phyloP scores from a whole-genome alignment of 2,888 invertebrate genomes.

The Hydrotaea diabolus region DNA sequence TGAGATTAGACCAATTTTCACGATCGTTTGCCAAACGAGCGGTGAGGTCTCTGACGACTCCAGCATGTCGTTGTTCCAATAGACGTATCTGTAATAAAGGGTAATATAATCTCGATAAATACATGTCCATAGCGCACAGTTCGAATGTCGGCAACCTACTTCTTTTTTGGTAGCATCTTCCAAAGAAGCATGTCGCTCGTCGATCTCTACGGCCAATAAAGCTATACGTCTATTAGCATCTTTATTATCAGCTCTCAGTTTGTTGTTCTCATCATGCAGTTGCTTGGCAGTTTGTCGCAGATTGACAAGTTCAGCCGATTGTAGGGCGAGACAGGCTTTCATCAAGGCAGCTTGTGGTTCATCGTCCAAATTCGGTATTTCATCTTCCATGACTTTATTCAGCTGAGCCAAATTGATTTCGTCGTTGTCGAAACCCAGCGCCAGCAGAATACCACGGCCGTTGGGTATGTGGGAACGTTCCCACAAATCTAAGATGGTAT shows the following conservation, averaged over 20 bases:
- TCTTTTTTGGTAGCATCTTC: conserved; percentile 86
- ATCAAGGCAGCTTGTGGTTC: conserved; percentile 77
- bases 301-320: conserved; percentile 85
- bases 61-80: conserved; percentile 89
- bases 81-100: conserved; percentile 82
- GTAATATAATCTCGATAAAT: no score
- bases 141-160: conserved; percentile 61
- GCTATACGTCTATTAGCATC: conserved; percentile 92
- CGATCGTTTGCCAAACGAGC: conserved; percentile 87
- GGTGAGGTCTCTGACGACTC: conserved; percentile 87
- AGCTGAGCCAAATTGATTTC: conserved; percentile 84
- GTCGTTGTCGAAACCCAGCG: conserved; percentile 85
- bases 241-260: conserved; percentile 88
- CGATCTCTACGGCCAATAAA: conserved; percentile 93
- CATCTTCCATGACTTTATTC: conserved; percentile 86
- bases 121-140: neutral
- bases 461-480: conserved; percentile 86
- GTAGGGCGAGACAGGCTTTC: conserved; percentile 85
- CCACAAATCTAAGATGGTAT: conserved; percentile 87
- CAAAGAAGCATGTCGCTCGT: conserved; percentile 92
- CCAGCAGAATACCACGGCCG: conserved; percentile 85
- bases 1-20: conserved; percentile 85
- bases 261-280: conserved; percentile 88
- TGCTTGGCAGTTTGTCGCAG: conserved; percentile 85
- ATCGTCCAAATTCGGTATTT: conserved; percentile 82